Evolutionary conservation across 1,140 invertebrate species (phyloP).

Genomic region (Dreissena polymorpha): DNA sequence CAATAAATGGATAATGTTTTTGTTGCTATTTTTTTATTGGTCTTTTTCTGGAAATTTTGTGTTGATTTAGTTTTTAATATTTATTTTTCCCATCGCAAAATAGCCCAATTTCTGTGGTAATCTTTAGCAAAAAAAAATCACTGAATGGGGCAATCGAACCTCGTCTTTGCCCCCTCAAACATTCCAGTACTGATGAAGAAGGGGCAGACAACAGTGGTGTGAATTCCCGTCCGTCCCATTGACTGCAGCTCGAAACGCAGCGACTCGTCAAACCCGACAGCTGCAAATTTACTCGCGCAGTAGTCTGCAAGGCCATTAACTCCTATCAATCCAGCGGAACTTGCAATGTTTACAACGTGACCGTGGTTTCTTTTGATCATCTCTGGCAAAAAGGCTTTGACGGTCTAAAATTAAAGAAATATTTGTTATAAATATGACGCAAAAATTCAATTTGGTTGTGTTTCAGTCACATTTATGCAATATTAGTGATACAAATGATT

Average conservation of each 20-base stretch:
- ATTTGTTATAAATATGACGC: not conserved
- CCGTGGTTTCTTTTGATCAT: slow-evolving; percentile 91
- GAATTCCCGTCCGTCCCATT: slow-evolving; percentile 83
- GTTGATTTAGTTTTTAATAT: no score
- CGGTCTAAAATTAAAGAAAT: slow-evolving; percentile 79
- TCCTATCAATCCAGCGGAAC: slow-evolving; percentile 88
- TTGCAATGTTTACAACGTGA: slow-evolving; percentile 97
- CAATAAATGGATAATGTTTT: no score
- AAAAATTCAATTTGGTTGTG: no score
- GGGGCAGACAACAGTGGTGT: slow-evolving; percentile 94
- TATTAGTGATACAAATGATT: no score
- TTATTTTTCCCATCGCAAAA: no score
- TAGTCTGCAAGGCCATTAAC: slow-evolving; percentile 92
- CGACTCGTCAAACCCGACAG: slow-evolving; percentile 93
- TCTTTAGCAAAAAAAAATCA: no score
- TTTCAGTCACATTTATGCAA: no score
- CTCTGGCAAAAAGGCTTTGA: slow-evolving; percentile 88
- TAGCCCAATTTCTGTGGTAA: no score
- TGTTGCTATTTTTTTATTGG: no score
- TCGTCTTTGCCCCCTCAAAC: slow-evolving; percentile 93
- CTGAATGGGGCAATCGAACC: no score
- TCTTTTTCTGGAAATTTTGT: no score
- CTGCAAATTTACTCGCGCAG: slow-evolving; percentile 96
- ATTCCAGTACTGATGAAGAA: slow-evolving; percentile 98
- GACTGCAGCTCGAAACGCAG: slow-evolving; percentile 71